phyloP scores from a whole-genome alignment of 2,888 invertebrate genomes.

The Chrysolina oricalcia region DNA sequence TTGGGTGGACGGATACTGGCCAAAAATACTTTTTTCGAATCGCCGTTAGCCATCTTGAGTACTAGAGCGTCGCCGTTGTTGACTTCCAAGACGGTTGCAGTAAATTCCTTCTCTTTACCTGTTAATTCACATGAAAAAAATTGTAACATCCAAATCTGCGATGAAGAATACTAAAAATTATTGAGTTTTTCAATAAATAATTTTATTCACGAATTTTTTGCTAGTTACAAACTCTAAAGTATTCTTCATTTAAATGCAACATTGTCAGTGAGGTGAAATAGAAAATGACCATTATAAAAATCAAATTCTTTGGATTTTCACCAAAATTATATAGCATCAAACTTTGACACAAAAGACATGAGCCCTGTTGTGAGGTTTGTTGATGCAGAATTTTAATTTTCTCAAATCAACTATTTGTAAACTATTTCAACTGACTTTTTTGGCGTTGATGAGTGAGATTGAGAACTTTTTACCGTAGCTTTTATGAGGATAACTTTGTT shows the following conservation, averaged over 20 bases:
- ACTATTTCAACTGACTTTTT: no score
- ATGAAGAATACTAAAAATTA: no score
- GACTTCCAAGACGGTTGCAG: slow-evolving; percentile 90
- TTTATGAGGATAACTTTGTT: no score
- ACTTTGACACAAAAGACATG: background rate
- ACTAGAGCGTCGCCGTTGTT: slow-evolving; percentile 95
- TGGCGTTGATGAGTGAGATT: no score
- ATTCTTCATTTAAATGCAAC: no score
- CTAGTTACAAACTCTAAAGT: no score
- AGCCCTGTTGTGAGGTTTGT: background rate
- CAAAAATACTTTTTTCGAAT: slow-evolving; percentile 92
- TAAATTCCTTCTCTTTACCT: slow-evolving; percentile 85
- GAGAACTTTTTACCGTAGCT: no score
- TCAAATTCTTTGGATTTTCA: background rate
- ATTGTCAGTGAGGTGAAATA: background rate
- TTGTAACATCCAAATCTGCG: background rate
- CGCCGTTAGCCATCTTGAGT: slow-evolving; percentile 85
- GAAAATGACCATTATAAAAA: background rate
- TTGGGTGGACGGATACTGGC: slow-evolving; percentile 94
- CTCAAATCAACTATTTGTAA: no score
- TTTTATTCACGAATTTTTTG: no score
- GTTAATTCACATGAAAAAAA: background rate
- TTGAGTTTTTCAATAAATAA: no score
- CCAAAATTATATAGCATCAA: background rate
- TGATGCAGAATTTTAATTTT: background rate